phyloP scores from a whole-genome alignment of 2,113 vertebrate species.

The Plotosus lineatus region DNA sequence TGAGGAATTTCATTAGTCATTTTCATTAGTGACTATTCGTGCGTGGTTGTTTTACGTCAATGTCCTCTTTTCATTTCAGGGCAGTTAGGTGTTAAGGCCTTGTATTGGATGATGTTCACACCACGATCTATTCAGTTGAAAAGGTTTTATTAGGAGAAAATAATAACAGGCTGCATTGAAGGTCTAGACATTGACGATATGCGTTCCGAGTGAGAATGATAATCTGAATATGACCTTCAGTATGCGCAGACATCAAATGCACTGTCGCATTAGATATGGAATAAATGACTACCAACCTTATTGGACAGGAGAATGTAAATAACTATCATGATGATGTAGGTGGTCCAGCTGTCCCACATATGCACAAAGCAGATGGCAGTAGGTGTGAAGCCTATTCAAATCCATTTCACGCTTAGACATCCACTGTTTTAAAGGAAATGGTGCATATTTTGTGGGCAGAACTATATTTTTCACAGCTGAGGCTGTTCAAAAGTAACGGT shows the following conservation, averaged over 20 bases:
- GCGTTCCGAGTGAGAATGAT: neutral
- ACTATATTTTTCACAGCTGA: neutral
- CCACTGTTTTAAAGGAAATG: slow-evolving; percentile 6
- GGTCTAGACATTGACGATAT: neutral
- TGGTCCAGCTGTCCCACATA: slow-evolving; percentile 27
- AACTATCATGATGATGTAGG: slow-evolving; percentile 21
- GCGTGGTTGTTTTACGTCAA: slow-evolving; percentile 29
- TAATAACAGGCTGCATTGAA: neutral
- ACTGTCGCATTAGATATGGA: slow-evolving; percentile 14
- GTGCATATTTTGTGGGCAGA: neutral
- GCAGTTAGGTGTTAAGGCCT: neutral
- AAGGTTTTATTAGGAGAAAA: slow-evolving; percentile 6
- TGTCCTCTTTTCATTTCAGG: slow-evolving; percentile 17
- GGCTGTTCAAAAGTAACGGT: neutral
- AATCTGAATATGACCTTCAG: slow-evolving; percentile 16
- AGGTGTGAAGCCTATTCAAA: slow-evolving; percentile 12
- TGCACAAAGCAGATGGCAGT: slow-evolving; percentile 15
- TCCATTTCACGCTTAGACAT: neutral
- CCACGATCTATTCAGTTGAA: slow-evolving; percentile 9
- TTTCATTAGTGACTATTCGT: slow-evolving; percentile 33
- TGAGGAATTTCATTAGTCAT: slow-evolving; percentile 27
- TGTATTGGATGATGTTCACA: slow-evolving; percentile 5
- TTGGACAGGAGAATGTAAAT: slow-evolving; percentile 17
- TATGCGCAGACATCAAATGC: slow-evolving; percentile 3
- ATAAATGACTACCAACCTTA: slow-evolving; percentile 11